phyloP scores from a whole-genome alignment of 2,797 vertebrate genomes.

The Neostethus bicornis region DNA sequence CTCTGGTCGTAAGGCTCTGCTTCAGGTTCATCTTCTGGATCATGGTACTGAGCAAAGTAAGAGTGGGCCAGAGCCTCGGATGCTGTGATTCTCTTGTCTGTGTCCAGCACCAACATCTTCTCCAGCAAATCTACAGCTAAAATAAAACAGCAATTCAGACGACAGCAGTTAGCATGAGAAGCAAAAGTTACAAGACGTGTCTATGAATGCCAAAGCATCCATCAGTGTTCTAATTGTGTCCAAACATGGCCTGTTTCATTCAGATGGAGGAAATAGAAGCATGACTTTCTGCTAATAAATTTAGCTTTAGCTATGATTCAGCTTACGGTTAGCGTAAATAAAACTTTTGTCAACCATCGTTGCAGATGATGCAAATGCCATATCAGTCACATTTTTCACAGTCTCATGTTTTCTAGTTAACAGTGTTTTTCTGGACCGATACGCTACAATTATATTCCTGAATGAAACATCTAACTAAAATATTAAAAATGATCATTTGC shows the following conservation, averaged over 20 bases:
- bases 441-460: too few species aligned
- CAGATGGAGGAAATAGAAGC: not conserved
- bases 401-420: too few species aligned
- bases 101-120: constrained; percentile 98
- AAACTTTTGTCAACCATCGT: too few species aligned
- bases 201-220: not conserved
- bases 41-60: constrained; percentile 95
- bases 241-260: not conserved
- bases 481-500: not conserved
- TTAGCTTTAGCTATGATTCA: not conserved
- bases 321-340: not conserved
- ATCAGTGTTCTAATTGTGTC: not conserved
- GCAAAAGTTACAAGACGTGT: not conserved
- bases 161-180: not conserved
- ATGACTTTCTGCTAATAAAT: not conserved
- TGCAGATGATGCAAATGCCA: not conserved
- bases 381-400: not conserved
- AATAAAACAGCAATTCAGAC: not conserved
- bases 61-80: constrained; percentile 91
- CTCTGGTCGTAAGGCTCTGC: constrained; percentile 97
- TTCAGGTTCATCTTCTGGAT: constrained; percentile 95
- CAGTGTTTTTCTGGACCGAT: not conserved
- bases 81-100: constrained; percentile 95
- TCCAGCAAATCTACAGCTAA: constrained; percentile 90
- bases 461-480: too few species aligned